These are phyloP conservation scores for Microctonus aethiopoides DNA, from an alignment of 2,888 invertebrate species.

Conservation along the genomic window DNA sequence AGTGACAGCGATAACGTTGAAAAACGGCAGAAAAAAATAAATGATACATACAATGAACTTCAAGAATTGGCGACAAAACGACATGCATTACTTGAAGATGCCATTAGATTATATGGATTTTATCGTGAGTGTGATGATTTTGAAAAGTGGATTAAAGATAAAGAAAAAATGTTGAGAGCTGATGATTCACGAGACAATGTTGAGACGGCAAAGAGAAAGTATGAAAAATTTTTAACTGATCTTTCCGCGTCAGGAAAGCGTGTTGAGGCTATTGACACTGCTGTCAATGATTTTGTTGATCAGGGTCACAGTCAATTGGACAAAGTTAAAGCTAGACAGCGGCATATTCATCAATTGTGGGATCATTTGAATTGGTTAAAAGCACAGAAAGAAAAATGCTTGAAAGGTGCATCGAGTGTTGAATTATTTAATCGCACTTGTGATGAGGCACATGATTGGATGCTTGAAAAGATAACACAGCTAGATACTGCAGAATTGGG, in stretches of 20 bases:
- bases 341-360: slow-evolving; percentile 91
- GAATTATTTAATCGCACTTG: slow-evolving; percentile 96
- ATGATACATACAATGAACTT: slow-evolving; percentile 84
- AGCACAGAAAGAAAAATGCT: slow-evolving; percentile 88
- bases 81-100: slow-evolving; percentile 88
- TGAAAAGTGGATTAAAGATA: slow-evolving; percentile 96
- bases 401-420: slow-evolving; percentile 93
- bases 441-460: slow-evolving; percentile 97
- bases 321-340: slow-evolving; percentile 79
- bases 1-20: slow-evolving; percentile 83
- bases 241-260: slow-evolving; percentile 93
- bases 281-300: slow-evolving; percentile 85
- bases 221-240: slow-evolving; percentile 96
- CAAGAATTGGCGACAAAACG: slow-evolving; percentile 83
- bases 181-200: slow-evolving; percentile 90
- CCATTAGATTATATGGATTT: slow-evolving; percentile 91
- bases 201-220: slow-evolving; percentile 92
- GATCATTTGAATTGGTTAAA: slow-evolving; percentile 86
- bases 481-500: slow-evolving; percentile 82
- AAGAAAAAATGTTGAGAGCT: slow-evolving; percentile 85
- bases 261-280: slow-evolving; percentile 87
- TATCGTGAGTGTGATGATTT: slow-evolving; percentile 98
- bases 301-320: slow-evolving; percentile 90
- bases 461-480: slow-evolving; percentile 94
- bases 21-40: slow-evolving; percentile 82